These are phyloP conservation scores for Solenodon paradoxus DNA, from an alignment of 2,113 vertebrate species.

Conservation along the genomic window DNA sequence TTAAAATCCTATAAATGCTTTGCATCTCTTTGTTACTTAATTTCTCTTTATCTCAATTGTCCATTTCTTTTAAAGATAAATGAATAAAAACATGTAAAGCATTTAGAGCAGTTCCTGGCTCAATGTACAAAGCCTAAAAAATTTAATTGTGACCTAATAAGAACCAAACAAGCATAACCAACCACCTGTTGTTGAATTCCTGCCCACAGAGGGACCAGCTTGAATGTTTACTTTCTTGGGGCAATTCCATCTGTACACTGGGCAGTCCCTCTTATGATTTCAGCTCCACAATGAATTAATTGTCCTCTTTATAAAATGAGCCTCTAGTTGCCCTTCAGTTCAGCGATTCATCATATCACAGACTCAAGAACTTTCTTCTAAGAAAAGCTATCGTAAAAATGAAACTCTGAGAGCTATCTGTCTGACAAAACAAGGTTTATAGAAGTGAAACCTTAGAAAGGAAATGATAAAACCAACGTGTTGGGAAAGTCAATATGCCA, in stretches of 20 bases:
- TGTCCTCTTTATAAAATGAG: neutral
- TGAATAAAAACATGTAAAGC: neutral
- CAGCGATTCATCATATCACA: neutral
- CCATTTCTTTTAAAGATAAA: neutral
- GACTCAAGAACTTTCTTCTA: neutral
- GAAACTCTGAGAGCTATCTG: neutral
- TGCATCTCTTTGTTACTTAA: neutral
- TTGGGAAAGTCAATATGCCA: neutral
- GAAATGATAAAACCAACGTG: neutral
- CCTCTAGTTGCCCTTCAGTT: neutral
- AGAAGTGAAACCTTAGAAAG: neutral
- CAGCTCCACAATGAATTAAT: neutral
- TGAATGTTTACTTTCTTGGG: neutral
- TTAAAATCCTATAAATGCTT: neutral
- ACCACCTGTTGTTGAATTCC: neutral
- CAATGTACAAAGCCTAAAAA: neutral
- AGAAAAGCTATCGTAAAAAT: slow-evolving; percentile 48
- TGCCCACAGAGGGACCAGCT: neutral
- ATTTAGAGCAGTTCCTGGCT: neutral
- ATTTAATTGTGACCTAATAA: neutral
- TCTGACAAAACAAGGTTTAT: neutral
- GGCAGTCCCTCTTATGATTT: neutral
- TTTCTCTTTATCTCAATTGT: neutral
- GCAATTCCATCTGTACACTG: neutral
- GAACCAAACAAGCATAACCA: neutral